Evolutionary conservation across 2,797 vertebrate genomes (phyloP).

Genomic region (Tokudaia muenninki): DNA sequence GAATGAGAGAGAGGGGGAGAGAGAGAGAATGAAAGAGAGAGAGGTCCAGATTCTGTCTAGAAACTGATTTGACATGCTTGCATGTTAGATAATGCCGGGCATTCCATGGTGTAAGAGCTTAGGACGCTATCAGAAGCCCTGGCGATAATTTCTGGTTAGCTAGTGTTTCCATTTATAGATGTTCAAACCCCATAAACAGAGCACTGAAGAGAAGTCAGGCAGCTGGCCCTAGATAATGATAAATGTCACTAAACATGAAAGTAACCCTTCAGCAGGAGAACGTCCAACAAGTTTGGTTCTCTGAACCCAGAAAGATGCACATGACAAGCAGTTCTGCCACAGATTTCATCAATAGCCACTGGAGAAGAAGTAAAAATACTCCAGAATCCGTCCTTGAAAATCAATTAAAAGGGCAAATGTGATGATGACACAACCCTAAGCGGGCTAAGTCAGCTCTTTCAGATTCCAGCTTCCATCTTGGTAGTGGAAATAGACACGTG

Average conservation of each 20-base stretch:
- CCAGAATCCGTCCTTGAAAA: constrained; percentile 6
- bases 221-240: constrained; percentile 90
- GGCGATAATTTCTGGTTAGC: constrained; percentile 90
- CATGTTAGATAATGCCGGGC: constrained; percentile 84
- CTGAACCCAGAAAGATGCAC: constrained; percentile 20
- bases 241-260: constrained; percentile 85
- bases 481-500: background rate
- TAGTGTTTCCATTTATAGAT: constrained; percentile 97
- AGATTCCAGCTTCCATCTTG: background rate
- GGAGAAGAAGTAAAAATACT: constrained; percentile 37
- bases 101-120: constrained; percentile 85
- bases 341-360: constrained; percentile 22
- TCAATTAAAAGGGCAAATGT: background rate
- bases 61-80: constrained; percentile 84
- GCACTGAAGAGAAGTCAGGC: constrained; percentile 89
- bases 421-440: background rate
- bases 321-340: constrained; percentile 38
- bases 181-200: constrained; percentile 95
- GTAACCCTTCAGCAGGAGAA: constrained; percentile 74
- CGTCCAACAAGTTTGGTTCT: constrained; percentile 55
- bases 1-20: background rate
- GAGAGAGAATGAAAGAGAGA: background rate
- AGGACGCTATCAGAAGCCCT: constrained; percentile 88
- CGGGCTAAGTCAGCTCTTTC: background rate
- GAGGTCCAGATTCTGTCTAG: constrained; percentile 74